Conservation (phyloP, 2,113 vertebrate genomes). For the Charina bottae region DNA sequence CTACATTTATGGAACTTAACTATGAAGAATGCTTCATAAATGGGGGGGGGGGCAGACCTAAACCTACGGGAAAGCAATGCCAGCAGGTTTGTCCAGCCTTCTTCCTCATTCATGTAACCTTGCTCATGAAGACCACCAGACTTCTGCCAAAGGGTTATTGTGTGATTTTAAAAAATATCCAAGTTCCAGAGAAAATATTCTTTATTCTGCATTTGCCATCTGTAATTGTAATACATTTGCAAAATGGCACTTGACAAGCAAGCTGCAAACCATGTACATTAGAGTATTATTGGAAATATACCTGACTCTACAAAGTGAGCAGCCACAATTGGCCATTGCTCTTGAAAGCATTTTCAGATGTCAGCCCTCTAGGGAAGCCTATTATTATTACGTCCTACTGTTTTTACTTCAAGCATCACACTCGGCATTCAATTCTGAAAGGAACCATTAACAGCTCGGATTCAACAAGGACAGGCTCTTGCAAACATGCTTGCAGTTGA, state of each 20-base stretch:
- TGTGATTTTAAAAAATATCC: not conserved
- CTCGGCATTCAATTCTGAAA: slow-evolving; percentile 8
- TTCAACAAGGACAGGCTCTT: slow-evolving; percentile 8
- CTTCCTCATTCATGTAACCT: not conserved
- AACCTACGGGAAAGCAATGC: not conserved
- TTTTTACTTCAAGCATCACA: slow-evolving; percentile 34
- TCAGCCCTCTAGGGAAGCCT: slow-evolving; percentile 8
- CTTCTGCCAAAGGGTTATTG: not conserved
- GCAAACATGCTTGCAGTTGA: not conserved
- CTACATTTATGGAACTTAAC: not conserved
- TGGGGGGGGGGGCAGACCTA: not conserved
- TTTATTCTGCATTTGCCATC: not conserved
- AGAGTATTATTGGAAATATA: slow-evolving; percentile 8
- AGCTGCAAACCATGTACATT: not conserved
- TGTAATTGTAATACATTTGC: not conserved
- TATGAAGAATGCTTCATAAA: not conserved
- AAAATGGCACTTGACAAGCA: not conserved
- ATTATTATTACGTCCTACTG: slow-evolving; percentile 15
- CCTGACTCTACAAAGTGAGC: not conserved
- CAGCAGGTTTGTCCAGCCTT: not conserved
- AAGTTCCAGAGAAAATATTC: not conserved
- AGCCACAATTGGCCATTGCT: not conserved
- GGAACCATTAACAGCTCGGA: slow-evolving; percentile 1
- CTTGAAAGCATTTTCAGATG: slow-evolving; percentile 21
- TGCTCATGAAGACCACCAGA: not conserved